Evolutionary conservation across 1,140 invertebrate genomes (phyloP).

Genomic region (Latrodectus geometricus): DNA sequence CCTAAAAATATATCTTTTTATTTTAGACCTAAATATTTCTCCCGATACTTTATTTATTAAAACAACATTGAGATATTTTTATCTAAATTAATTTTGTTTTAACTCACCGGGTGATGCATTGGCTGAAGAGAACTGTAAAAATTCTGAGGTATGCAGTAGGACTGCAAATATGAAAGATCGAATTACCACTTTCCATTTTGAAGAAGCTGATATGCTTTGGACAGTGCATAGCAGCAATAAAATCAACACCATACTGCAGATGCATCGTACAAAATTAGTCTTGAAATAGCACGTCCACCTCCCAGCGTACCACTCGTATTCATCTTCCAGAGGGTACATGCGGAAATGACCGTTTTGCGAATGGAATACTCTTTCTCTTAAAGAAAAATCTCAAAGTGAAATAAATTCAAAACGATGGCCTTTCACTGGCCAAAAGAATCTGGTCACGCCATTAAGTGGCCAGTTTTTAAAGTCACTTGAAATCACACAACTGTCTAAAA

Average conservation of each 20-base stretch:
- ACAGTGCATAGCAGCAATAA: slow-evolving; percentile 1
- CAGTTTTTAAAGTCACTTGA: not conserved
- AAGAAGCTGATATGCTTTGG: slow-evolving; percentile 1
- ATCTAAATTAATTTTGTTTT: no score
- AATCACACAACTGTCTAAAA: not conserved
- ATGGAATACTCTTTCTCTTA: not conserved
- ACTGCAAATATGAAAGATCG: not conserved
- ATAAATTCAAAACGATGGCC: not conserved
- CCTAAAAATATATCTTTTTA: not conserved
- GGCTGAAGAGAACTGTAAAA: not conserved
- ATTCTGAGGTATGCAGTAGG: not conserved
- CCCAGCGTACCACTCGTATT: not conserved
- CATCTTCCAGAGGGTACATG: not conserved
- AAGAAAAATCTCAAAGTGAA: not conserved
- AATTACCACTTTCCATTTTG: not conserved
- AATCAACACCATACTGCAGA: slow-evolving; percentile 1
- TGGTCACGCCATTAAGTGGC: not conserved
- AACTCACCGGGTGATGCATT: not conserved
- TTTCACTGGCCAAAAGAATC: not conserved
- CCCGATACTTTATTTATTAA: not conserved
- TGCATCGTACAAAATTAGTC: not conserved
- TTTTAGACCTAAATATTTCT: not conserved
- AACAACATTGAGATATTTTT: not conserved
- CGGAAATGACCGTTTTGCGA: not conserved
- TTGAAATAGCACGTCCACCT: not conserved